Evolutionary conservation across 2,888 invertebrate genomes (phyloP).

Genomic region (Trichogramma evanescens): DNA sequence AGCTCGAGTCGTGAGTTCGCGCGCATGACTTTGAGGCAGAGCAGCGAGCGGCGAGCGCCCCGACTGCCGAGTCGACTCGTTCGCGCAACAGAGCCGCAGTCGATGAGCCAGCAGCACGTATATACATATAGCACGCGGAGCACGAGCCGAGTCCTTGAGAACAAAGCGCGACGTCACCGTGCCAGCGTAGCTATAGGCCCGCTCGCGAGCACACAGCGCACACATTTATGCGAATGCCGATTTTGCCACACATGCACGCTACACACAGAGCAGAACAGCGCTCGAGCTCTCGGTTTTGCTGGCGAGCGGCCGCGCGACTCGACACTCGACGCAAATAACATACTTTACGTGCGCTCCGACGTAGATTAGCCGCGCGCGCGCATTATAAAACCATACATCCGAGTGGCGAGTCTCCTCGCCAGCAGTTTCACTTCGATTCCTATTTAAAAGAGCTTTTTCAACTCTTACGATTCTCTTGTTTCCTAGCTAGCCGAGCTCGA

Average conservation of each 20-base stretch:
- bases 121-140: neutral
- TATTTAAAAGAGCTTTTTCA: no score
- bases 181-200: neutral
- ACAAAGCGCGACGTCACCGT: neutral
- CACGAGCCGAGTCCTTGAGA: slow-evolving; percentile 13
- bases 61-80: slow-evolving; percentile 16
- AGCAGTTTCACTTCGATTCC: no score
- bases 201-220: neutral
- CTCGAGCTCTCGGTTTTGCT: slow-evolving; percentile 7
- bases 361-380: neutral
- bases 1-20: neutral
- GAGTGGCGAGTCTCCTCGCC: no score
- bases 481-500: no score
- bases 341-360: no score
- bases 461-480: no score
- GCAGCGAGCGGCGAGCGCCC: no score
- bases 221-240: no score
- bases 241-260: no score
- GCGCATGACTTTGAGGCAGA: slow-evolving; percentile 23
- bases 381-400: neutral
- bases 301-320: neutral
- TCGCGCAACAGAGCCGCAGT: slow-evolving; percentile 1
- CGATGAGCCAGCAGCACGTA: neutral
- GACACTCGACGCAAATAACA: neutral
- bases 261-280: neutral